These are phyloP conservation scores for Drosophila hydei DNA, from an alignment of 1,140 invertebrate genomes.

Conservation along the genomic window DNA sequence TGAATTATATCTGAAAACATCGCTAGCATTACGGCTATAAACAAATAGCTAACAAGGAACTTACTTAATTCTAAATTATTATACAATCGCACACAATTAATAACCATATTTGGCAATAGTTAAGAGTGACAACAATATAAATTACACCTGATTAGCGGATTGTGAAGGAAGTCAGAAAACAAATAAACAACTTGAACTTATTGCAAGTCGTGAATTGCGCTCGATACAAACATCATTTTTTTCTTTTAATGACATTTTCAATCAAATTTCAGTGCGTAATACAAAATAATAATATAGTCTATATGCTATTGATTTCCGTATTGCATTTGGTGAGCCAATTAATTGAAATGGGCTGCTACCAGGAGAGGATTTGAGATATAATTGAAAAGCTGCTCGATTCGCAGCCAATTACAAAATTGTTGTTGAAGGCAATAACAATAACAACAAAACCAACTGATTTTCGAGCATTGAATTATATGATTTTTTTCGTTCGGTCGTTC, in stretches of 20 bases:
- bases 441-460: slow-evolving; percentile 28
- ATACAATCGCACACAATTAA: not conserved
- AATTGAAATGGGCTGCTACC: slow-evolving; percentile 15
- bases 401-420: slow-evolving; percentile 36
- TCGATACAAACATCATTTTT: slow-evolving; percentile 18
- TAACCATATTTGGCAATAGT: slow-evolving; percentile 26
- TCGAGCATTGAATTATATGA: slow-evolving; percentile 11
- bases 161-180: slow-evolving; percentile 32
- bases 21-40: not conserved
- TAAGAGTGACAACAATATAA: slow-evolving; percentile 27
- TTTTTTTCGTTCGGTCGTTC: slow-evolving; percentile 22
- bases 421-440: slow-evolving; percentile 32
- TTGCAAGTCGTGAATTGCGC: slow-evolving; percentile 24
- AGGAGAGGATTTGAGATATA: slow-evolving; percentile 7
- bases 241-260: slow-evolving; percentile 30
- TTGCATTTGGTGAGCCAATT: slow-evolving; percentile 26
- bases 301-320: slow-evolving; percentile 31
- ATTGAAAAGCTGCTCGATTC: slow-evolving; percentile 15
- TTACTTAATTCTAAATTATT: not conserved
- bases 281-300: slow-evolving; percentile 16
- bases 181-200: slow-evolving; percentile 11
- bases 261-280: slow-evolving; percentile 34
- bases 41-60: not conserved
- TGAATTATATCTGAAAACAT: not conserved
- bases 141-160: slow-evolving; percentile 33